Conservation (phyloP, 2,113 vertebrate genomes). For the Tachysurus fulvidraco region DNA sequence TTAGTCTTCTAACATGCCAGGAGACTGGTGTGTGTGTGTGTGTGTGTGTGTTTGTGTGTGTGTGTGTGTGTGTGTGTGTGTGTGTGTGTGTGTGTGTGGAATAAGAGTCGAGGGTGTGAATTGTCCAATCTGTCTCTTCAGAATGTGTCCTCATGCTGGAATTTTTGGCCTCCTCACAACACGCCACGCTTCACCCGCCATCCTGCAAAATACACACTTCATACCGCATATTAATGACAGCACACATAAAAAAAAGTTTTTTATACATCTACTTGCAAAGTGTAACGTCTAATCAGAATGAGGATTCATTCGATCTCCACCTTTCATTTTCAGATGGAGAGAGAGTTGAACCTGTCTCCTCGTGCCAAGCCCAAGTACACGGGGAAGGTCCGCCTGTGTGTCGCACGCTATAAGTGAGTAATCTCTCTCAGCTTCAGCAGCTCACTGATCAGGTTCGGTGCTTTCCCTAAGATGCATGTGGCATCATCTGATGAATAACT, state of each 20-base stretch:
- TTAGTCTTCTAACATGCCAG: not conserved
- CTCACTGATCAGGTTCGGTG: not conserved
- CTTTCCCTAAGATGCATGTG: not conserved
- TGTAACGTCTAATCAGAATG: no score
- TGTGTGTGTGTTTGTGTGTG: not conserved
- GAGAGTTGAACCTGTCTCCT: conserved; percentile 82
- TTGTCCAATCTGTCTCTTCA: conserved; percentile 53
- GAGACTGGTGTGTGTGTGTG: conserved; percentile 15
- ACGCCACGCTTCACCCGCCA: conserved; percentile 34
- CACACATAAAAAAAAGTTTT: not conserved
- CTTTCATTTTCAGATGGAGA: conserved; percentile 84
- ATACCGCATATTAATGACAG: conserved; percentile 15
- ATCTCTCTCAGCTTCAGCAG: not conserved
- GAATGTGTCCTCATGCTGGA: conserved; percentile 45
- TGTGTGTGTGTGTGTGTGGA: conserved; percentile 18
- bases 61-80: conserved; percentile 37
- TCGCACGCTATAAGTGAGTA: conserved; percentile 93
- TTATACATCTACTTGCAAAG: not conserved
- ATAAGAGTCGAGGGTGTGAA: conserved; percentile 50
- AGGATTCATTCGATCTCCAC: not conserved
- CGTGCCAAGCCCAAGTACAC: conserved; percentile 87
- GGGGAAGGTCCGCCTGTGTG: conserved; percentile 92
- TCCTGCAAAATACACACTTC: conserved; percentile 30
- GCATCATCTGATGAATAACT: not conserved
- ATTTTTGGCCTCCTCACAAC: conserved; percentile 27